These are phyloP conservation scores for Diplazon laetatorius DNA, from an alignment of 2,888 invertebrate genomes.

Conservation along the genomic window DNA sequence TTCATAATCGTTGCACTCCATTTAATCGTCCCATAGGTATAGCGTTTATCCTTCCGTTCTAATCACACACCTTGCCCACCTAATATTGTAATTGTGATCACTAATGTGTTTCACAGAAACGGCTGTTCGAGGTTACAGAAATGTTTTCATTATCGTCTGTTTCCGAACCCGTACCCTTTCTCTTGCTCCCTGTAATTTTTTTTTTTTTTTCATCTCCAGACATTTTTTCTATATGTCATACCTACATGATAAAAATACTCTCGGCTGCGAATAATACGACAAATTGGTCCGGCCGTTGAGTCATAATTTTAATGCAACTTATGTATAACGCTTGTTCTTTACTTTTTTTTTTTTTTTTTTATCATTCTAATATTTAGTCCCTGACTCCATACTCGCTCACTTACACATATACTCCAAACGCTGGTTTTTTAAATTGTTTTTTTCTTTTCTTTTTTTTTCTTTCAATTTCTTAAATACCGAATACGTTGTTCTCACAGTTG, in stretches of 20 bases:
- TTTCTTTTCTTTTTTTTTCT: neutral
- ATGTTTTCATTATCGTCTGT: constrained; percentile 53
- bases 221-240: neutral
- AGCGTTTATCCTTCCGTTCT: too few relatives aligned
- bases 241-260: constrained; percentile 13
- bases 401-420: neutral
- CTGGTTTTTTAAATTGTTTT: neutral
- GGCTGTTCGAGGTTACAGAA: constrained; percentile 53
- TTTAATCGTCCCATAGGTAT: neutral
- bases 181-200: neutral
- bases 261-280: constrained; percentile 54
- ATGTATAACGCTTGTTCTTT: neutral
- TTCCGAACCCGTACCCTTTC: constrained; percentile 47
- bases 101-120: constrained; percentile 1
- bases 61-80: neutral
- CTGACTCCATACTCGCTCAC: neutral
- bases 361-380: neutral
- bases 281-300: constrained; percentile 53
- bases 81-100: neutral
- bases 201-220: neutral
- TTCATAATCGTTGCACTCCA: neutral
- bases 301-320: constrained; percentile 10
- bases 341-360: neutral
- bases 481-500: too few relatives aligned
- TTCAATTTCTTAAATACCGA: too few relatives aligned